Evolutionary conservation across 2,113 vertebrate species (phyloP).

Genomic region (Plecturocebus donacophilus): DNA sequence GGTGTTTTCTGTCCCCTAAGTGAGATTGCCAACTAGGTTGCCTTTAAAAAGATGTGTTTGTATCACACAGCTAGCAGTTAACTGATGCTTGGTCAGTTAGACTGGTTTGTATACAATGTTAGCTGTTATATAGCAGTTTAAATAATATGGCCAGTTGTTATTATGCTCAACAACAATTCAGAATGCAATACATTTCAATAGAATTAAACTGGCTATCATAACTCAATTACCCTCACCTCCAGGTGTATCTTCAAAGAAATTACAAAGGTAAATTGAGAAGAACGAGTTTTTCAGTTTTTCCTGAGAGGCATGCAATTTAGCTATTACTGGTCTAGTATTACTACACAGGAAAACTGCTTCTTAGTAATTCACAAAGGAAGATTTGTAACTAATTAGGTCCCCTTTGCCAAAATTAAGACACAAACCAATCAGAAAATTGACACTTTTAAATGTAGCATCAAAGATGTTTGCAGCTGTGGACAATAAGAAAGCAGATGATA

Average conservation of each 20-base stretch:
- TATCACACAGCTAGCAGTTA: neutral
- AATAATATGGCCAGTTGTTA: neutral
- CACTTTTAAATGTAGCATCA: conserved; percentile 41
- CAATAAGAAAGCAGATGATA: conserved; percentile 52
- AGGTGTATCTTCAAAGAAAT: conserved; percentile 33
- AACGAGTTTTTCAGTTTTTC: neutral
- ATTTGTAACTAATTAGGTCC: conserved; percentile 52
- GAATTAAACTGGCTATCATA: conserved; percentile 15
- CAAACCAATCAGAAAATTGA: conserved; percentile 56
- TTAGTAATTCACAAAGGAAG: conserved; percentile 40
- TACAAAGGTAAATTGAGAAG: conserved; percentile 34
- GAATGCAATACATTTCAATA: conserved; percentile 22
- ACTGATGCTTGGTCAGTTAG: neutral
- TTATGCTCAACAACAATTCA: neutral
- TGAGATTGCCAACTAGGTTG: neutral
- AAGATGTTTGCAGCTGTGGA: conserved; percentile 52
- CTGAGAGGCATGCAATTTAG: conserved; percentile 26
- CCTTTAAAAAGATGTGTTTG: neutral
- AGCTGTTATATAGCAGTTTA: neutral
- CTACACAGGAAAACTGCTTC: neutral
- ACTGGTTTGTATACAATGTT: neutral
- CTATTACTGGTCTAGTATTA: neutral
- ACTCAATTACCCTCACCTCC: conserved; percentile 19
- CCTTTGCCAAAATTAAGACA: conserved; percentile 56
- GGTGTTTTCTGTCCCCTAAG: neutral